phyloP scores from a whole-genome alignment of 2,113 vertebrate species.

The Nannobrachium achirus region DNA sequence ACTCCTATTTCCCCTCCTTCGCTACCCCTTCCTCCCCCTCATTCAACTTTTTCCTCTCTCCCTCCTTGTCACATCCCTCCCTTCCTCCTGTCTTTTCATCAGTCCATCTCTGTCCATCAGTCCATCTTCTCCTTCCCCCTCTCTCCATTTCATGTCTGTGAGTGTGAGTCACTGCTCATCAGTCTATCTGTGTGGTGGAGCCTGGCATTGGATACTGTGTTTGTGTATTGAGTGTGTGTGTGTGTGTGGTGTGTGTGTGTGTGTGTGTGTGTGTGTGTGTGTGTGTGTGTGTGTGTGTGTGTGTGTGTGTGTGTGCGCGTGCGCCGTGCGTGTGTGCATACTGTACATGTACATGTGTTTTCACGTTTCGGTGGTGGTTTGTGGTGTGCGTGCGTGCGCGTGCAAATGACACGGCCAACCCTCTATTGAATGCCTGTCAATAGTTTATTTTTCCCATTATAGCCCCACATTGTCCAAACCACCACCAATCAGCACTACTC shows the following conservation, averaged over 20 bases:
- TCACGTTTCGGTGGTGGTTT: no score
- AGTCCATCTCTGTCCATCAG: constrained; percentile 34
- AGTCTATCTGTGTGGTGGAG: no score
- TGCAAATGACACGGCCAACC: no score
- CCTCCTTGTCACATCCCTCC: constrained; percentile 36
- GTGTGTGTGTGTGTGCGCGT: no score
- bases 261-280: no score
- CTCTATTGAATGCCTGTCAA: constrained; percentile 46
- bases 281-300: no score
- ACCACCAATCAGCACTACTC: constrained; percentile 18
- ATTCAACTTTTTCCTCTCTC: background rate
- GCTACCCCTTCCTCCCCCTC: background rate
- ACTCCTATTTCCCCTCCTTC: background rate
- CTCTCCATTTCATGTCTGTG: constrained; percentile 25
- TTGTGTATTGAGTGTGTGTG: constrained; percentile 20
- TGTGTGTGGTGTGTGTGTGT: constrained; percentile 1
- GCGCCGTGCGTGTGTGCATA: no score
- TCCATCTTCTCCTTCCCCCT: constrained; percentile 3
- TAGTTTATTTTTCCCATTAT: constrained; percentile 18
- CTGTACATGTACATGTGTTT: no score
- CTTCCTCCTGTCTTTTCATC: no score
- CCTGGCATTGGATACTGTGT: constrained; percentile 28
- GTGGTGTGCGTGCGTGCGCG: no score
- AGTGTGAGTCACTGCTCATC: constrained; percentile 31
- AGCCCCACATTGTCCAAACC: constrained; percentile 22